phyloP scores from a whole-genome alignment of 2,113 vertebrate species.

The Rhynchomys soricoides region DNA sequence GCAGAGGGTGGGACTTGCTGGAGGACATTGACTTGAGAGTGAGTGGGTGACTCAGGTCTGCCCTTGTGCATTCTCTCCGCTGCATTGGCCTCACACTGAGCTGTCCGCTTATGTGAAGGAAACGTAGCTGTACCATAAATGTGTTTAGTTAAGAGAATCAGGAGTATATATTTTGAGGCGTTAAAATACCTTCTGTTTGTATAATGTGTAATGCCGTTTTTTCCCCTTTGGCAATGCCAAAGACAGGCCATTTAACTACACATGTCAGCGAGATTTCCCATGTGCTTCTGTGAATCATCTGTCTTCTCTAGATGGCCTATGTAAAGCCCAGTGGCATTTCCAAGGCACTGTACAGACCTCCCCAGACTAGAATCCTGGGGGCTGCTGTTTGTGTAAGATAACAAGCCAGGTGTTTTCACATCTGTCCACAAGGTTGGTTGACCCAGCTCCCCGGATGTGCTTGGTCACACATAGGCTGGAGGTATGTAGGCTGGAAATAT shows the following conservation, averaged over 20 bases:
- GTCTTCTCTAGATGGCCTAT: conserved; percentile 65
- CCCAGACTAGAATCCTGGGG: neutral
- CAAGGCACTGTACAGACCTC: conserved; percentile 60
- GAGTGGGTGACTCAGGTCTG: neutral
- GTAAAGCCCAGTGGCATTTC: conserved; percentile 68
- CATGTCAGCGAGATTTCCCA: conserved; percentile 60
- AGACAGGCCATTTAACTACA: conserved; percentile 45
- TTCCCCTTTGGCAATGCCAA: neutral
- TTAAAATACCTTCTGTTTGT: conserved; percentile 54
- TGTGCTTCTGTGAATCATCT: conserved; percentile 51
- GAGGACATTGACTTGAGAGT: neutral
- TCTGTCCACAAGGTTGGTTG: neutral
- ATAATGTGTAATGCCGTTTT: conserved; percentile 63
- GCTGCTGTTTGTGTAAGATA: neutral
- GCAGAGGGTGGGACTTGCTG: neutral
- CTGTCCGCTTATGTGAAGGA: conserved; percentile 7
- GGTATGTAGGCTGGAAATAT: neutral
- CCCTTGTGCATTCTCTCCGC: neutral
- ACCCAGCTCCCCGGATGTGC: neutral
- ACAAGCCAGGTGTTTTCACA: neutral
- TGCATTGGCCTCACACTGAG: neutral
- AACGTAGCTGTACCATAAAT: neutral
- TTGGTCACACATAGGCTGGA: neutral
- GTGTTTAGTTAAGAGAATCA: conserved; percentile 45
- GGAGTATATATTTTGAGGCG: conserved; percentile 59